These are phyloP conservation scores for Drosophila micromelanica DNA, from an alignment of 1,140 invertebrate species.

Conservation along the genomic window DNA sequence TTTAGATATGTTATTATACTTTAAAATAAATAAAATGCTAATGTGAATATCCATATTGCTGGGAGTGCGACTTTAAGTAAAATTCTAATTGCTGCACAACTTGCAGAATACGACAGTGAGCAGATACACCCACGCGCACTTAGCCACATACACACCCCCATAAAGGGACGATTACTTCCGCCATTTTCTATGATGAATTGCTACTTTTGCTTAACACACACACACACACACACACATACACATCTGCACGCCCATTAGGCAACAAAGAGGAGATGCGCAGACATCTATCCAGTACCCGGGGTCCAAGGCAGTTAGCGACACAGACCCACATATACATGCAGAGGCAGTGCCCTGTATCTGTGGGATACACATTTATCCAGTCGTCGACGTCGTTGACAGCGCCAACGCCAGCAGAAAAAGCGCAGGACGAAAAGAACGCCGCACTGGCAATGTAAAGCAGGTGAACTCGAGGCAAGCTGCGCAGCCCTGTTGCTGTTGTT, in stretches of 20 bases:
- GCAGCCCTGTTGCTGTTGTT: conserved; percentile 21
- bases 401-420: conserved; percentile 55
- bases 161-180: conserved; percentile 76
- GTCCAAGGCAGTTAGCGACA: conserved; percentile 47
- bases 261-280: conserved; percentile 71
- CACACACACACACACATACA: conserved; percentile 14
- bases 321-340: conserved; percentile 29
- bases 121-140: conserved; percentile 32
- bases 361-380: conserved; percentile 76
- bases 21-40: too few species aligned
- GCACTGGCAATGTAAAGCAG: conserved; percentile 54
- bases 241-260: conserved; percentile 16
- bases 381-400: conserved; percentile 73
- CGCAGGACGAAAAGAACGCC: conserved; percentile 39
- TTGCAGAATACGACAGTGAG: conserved; percentile 27
- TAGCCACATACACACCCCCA: conserved; percentile 42
- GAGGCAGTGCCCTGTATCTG: conserved; percentile 18
- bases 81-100: conserved; percentile 57
- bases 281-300: conserved; percentile 41
- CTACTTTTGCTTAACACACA: conserved; percentile 73
- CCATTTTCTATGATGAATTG: conserved; percentile 85
- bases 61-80: neutral
- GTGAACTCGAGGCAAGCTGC: conserved; percentile 58
- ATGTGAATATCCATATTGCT: too few species aligned
- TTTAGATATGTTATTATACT: too few species aligned